Base-by-base conservation (phyloP, 2,888 invertebrate genomes). In the Carabus problematicus region DNA sequence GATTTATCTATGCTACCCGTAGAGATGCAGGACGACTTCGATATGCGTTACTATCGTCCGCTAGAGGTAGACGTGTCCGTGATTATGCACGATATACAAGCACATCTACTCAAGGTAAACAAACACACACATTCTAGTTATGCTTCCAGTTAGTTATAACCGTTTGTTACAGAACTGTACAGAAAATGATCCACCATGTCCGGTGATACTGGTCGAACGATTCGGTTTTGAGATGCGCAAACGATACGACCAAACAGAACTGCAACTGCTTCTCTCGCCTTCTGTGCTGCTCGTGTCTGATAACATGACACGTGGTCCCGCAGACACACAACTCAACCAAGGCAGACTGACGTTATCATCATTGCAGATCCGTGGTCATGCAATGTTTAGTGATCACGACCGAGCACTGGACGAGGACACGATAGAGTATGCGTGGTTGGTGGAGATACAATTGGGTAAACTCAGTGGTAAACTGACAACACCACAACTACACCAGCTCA, bases 161-260 rank as follows among this genome's bases (percentile, higher is more conserved):
- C 1, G 11, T 67, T 80, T 80, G 49, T 75, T n/a, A n/a, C n/a
- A 87, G 86, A 95, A 95, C 81, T 97, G 97, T 79, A 92, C 90
- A 74, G 92, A 93, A 71, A 90, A 88, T 74, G 96, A 96, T 82
- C 93, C 95, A 0, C 93, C 96, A 0, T 97, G 97, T 80, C 98
- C 96, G 0, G 90, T 94, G 6, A 88, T 95, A 71, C 81, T 94
- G 16, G 88, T 95, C 54, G 97, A 98, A 82, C 86, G 97, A 72
- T 89, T 99, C 73, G 96, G 95, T 1, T 97, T 99, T 81, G 99
- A 99, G 86, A 93, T 99, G 94, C 94, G 95, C 79, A 99, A 98
- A 80, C 88, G 90, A 16, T 98, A 92, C 80, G 88, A 88, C 71
- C 97, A 98, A 81, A 98, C 97, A 0, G 91, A 93, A 76, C 84